Base-by-base conservation (phyloP, 2,888 invertebrate species). In the Electrophaes corylata region DNA sequence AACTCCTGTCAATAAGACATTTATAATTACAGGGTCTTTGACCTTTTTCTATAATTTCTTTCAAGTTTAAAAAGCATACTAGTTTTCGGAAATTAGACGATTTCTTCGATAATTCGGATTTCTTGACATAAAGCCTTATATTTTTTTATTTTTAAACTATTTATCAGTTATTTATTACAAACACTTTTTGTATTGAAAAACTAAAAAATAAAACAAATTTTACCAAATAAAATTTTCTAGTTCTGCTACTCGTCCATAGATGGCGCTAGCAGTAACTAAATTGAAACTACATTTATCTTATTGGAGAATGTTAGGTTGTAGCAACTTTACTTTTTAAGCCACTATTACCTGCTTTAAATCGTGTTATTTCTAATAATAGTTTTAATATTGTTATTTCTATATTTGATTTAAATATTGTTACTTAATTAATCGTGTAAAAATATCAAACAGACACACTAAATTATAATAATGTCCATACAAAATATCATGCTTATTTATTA, bases 211-310 rank as follows among this genome's bases (percentile, higher is more conserved):
- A 29, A 29, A 29, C 10, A 10, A 40, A 46, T 18, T 33, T 11
- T 37, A 12, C 4, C 12, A 10, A 31, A 46, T 16, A 23, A 33
- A 35, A 18, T n/a, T 43, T 51, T 48, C 50, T 73, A 81, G 83
- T 88, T 79, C 68, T 41, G 84, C 90, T 89, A 90, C 86, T 86
- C 79, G 75, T 60, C 67, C 66, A 72, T 10, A 90, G 90, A 86
- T 89, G 90, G 88, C 88, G 88, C 65, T 75, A 77, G 69, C 1
- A 52, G 84, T 82, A 44, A 0, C 50, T 0, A 51, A 56, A 37
- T 10, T 10, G 16, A 16, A 45, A 3, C n/a, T 14, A 20, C 6
- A 45, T 14, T 23, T 12, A 11, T 50, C 16, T 39, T 29, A n/a
- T 40, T 12, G 39, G 48, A 26, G 35, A 47, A 14, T 8, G 16